Evolutionary conservation across 2,888 invertebrate species (phyloP).

Genomic region (Drosophila limbata): DNA sequence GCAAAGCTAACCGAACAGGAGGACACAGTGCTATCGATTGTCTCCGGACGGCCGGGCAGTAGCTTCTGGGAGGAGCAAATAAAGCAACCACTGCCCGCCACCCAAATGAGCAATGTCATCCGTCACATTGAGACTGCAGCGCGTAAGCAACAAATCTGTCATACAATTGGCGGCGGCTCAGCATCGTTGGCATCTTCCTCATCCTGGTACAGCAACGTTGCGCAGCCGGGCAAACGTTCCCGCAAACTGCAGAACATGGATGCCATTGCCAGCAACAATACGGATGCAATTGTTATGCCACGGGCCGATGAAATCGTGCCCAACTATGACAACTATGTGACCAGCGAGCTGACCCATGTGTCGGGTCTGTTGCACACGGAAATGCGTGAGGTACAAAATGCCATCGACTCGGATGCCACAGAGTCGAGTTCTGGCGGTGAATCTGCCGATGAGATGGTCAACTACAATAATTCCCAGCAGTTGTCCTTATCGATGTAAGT

Average conservation of each 20-base stretch:
- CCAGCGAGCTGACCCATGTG: constrained; percentile 89
- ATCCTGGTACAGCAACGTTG: constrained; percentile 60
- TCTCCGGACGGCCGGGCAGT: constrained; percentile 69
- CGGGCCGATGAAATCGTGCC: constrained; percentile 82
- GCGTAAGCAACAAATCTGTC: constrained; percentile 80
- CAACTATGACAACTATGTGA: constrained; percentile 85
- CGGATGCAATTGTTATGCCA: constrained; percentile 29
- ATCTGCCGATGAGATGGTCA: constrained; percentile 95
- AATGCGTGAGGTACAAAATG: constrained; percentile 90
- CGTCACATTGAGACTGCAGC: constrained; percentile 82
- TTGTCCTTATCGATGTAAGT: constrained; percentile 92
- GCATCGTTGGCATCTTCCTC: constrained; percentile 67
- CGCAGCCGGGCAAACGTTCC: constrained; percentile 57
- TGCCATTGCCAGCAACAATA: constrained; percentile 6
- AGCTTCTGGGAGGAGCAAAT: constrained; percentile 84
- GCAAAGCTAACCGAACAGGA: constrained; percentile 49
- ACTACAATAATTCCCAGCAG: constrained; percentile 91
- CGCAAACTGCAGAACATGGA: constrained; percentile 48
- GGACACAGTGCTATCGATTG: constrained; percentile 66
- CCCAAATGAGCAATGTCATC: constrained; percentile 87
- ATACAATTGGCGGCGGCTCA: constrained; percentile 65
- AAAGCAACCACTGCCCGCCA: constrained; percentile 85
- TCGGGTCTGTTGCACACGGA: constrained; percentile 91
- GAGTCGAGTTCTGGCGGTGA: constrained; percentile 97
- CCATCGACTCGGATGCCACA: constrained; percentile 96